Percentiles rank a stretch among this genome's conserved stretches.
Evolutionary conservation across 2,797 vertebrate species (phyloP).

Genomic region (Syngnathus rostellatus): DNA sequence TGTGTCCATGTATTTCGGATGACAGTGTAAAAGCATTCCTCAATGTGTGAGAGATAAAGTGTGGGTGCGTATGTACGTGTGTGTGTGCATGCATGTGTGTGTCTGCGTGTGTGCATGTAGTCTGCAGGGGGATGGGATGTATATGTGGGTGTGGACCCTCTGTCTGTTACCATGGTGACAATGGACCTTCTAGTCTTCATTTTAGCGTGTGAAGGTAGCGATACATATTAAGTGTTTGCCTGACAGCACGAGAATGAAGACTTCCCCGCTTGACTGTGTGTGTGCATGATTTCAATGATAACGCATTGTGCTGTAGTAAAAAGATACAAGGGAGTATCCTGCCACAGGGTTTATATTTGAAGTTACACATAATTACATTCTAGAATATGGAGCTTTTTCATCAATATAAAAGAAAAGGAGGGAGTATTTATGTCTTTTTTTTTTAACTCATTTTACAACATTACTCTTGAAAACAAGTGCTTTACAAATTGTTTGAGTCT

Average conservation of each 20-base stretch:
- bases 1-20: no score
- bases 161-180: constrained; percentile 58
- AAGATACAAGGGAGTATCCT: not conserved
- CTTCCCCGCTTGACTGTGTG: not conserved
- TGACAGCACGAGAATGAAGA: constrained; percentile 8
- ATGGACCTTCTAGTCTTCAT: constrained; percentile 25
- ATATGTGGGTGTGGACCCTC: constrained; percentile 14
- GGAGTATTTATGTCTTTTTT: no score
- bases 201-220: constrained; percentile 27
- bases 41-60: not conserved
- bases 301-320: not conserved
- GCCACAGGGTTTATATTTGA: not conserved
- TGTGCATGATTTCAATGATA: not conserved
- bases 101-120: constrained; percentile 9
- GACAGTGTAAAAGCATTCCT: no score
- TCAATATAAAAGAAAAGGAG: no score
- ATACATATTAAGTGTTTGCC: constrained; percentile 36
- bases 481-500: no score
- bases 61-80: not conserved
- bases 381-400: no score
- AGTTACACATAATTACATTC: no score
- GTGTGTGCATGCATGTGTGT: not conserved
- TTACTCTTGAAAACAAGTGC: no score
- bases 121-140: constrained; percentile 7
- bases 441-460: no score